Conservation (phyloP, 2,888 invertebrate species). For the Brenthis hecate region DNA sequence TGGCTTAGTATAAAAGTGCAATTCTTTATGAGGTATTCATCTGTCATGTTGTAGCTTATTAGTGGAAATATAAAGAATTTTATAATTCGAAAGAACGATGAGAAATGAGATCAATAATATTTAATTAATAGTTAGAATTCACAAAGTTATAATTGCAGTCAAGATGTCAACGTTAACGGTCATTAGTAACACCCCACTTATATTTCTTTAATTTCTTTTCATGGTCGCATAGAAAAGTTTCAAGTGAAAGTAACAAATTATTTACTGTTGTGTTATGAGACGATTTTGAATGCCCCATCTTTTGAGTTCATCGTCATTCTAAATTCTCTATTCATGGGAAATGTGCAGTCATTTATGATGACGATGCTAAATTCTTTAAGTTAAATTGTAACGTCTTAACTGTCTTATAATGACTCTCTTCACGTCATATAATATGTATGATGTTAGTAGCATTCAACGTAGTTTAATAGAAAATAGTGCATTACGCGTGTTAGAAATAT, state of each 20-base stretch:
- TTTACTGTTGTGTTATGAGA: slow-evolving; percentile 56
- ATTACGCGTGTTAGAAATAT: not conserved
- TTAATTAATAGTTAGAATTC: slow-evolving; percentile 2
- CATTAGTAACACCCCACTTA: slow-evolving; percentile 20
- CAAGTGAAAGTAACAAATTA: slow-evolving; percentile 61
- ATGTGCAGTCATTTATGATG: slow-evolving; percentile 42
- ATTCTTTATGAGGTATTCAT: no score
- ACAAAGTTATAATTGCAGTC: slow-evolving; percentile 5
- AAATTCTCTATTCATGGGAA: slow-evolving; percentile 63
- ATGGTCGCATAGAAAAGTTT: slow-evolving; percentile 38
- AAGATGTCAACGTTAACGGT: slow-evolving; percentile 12
- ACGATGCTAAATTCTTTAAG: slow-evolving; percentile 47
- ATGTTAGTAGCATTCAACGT: slow-evolving; percentile 5
- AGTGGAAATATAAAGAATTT: no score
- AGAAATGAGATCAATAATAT: slow-evolving; percentile 1
- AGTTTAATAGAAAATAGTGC: slow-evolving; percentile 4
- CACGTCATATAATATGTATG: slow-evolving; percentile 4
- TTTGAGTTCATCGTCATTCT: slow-evolving; percentile 60
- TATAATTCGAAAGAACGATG: not conserved
- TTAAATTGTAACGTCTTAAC: slow-evolving; percentile 19
- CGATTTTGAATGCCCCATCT: slow-evolving; percentile 55
- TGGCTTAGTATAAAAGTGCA: no score
- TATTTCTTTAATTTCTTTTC: slow-evolving; percentile 25
- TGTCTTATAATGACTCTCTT: slow-evolving; percentile 20
- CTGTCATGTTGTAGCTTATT: no score